A percentile compares a stretch with the other conserved stretches of the same genome.
Conservation (phyloP, 2,113 vertebrate species). For the Protobothrops flavoviridis region DNA sequence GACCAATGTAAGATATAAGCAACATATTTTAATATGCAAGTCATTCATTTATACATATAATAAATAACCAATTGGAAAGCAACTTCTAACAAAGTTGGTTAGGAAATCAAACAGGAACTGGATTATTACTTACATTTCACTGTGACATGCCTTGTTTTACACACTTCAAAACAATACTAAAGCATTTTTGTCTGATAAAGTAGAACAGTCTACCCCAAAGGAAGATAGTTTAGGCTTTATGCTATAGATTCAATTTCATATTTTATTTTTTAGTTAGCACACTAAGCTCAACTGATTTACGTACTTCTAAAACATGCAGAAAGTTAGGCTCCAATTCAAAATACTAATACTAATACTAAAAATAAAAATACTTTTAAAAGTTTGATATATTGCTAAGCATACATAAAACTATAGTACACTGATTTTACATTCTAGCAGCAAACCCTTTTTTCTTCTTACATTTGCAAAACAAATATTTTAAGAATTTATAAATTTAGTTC, state of each 20-base stretch:
- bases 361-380: not conserved
- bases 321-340: not conserved
- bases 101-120: slow-evolving; percentile 10
- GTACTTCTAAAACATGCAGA: not conserved
- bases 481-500: slow-evolving; percentile 6
- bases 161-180: slow-evolving; percentile 34
- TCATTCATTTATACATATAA: slow-evolving; percentile 25
- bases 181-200: not conserved
- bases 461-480: not conserved
- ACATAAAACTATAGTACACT: not conserved
- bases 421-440: not conserved
- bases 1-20: not conserved
- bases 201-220: not conserved
- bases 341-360: not conserved
- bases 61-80: not conserved
- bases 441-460: not conserved
- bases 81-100: slow-evolving; percentile 23
- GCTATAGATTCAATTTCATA: not conserved
- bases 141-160: not conserved
- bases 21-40: slow-evolving; percentile 20
- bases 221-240: not conserved
- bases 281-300: not conserved
- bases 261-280: not conserved
- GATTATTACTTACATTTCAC: not conserved
- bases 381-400: not conserved